Base-by-base conservation (phyloP, 53 echinoderm and acorn worm species). In the Mesocentrotus franciscanus region DNA sequence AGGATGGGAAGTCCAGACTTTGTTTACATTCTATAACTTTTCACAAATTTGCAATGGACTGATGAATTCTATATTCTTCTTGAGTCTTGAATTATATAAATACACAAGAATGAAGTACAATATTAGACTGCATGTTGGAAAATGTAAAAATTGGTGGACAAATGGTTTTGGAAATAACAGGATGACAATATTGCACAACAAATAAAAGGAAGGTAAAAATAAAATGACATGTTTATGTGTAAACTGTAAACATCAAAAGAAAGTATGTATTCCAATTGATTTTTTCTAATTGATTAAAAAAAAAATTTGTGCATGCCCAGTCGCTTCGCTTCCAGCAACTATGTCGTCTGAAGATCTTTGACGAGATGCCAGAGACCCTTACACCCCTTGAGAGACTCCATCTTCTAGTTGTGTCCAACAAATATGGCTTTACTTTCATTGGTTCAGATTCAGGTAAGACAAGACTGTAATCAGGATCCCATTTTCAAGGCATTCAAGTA, bases 401-500 rank as follows among this genome's bases (percentile, higher is more conserved):
- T 78, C 90, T 97, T 32, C 20, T 99, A 85, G 97, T 96, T n/a
- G 94, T 97, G 14, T 99, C 97, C 64, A 98, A 97, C 70, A 97
- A 96, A 90, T 97, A 97, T 96, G 99, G 99, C 89, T 98, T 93
- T 90, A 96, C 97, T 17, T 99, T 98, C 85, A 85, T 98, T n/a
- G 99, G 97, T n/a, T 97, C 95, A 81, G 95, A 97, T 61, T 71
- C 96, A 93, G 98, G 99, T 99, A 96, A 71, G 90, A 24, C 26
- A 74, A 68, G 49, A 49, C 49, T 49, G 49, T 49, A 49, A 49
- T 49, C 49, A 49, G 49, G 49, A 4, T 49, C 72, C n/a, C n/a
- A 71, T 71, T 71, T 71, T 71, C n/a, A 24, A n/a, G 20, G 72
- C 49, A 49, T 49, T 49, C 49, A 49, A 49, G 49, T 4, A 49